Percentiles rank a stretch among this genome's conserved stretches.
Conservation (phyloP, 2,113 vertebrate genomes). For the Hemicordylus capensis region DNA sequence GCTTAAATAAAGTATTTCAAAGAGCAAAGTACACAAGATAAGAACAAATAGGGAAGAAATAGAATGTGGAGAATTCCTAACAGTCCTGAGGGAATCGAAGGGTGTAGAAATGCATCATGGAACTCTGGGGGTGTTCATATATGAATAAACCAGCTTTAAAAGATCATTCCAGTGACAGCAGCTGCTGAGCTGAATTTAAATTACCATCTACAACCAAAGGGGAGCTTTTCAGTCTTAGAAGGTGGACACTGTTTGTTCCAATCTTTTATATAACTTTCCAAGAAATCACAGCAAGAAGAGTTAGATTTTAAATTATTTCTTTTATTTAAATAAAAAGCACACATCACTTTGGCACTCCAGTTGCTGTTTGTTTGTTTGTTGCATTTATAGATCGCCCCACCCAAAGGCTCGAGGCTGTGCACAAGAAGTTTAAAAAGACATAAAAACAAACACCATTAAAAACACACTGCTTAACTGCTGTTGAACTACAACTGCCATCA, state of each 20-base stretch:
- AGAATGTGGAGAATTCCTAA: conserved; percentile 69
- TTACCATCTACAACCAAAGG: conserved; percentile 70
- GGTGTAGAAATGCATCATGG: conserved; percentile 73
- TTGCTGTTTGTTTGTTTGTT: too few species aligned
- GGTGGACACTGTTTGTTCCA: conserved; percentile 54
- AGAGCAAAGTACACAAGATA: conserved; percentile 72
- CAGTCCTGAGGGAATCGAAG: conserved; percentile 69
- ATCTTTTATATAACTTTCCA: conserved; percentile 70
- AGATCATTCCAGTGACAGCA: conserved; percentile 70
- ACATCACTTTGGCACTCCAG: background rate
- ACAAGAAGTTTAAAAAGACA: too few species aligned
- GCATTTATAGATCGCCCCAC: too few species aligned
- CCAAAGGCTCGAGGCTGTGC: too few species aligned
- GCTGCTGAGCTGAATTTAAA: conserved; percentile 73
- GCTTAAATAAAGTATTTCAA: conserved; percentile 66
- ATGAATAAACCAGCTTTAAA: conserved; percentile 75
- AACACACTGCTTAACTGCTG: too few species aligned
- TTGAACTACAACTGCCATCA: too few species aligned
- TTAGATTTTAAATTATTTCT: conserved; percentile 23
- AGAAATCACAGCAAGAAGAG: conserved; percentile 42
- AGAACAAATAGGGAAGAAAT: conserved; percentile 66
- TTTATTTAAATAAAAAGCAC: conserved; percentile 28
- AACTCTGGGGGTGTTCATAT: conserved; percentile 70
- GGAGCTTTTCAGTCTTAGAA: conserved; percentile 64
- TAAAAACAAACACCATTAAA: too few species aligned